Evolutionary conservation across 1,140 invertebrate genomes (phyloP), one percentile per base, ranked within the genome.

Genomic region (Zaprionus africanus): DNA sequence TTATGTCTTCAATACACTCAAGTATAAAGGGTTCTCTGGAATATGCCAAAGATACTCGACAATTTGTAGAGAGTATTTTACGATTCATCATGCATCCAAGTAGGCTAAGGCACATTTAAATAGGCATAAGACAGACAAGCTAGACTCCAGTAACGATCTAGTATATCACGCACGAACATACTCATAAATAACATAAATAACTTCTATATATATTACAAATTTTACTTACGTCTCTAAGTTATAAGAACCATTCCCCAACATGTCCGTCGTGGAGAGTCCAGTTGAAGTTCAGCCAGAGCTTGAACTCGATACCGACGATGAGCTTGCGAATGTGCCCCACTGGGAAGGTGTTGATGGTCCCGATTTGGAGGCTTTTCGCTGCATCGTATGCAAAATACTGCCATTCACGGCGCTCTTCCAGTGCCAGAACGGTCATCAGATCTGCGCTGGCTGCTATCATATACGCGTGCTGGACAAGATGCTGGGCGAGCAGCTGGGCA

Each of bases 381-480:
- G 80, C 17, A 28, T 68, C 17, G 17, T 61, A 0, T 78, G 74
- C 49, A 1, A 64, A 0, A 38, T 12, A 1, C 7, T 72, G 9
- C 73, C 78, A 0, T 43, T 60, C 1, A 19, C 9, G 0, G 1
- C 17, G 5, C 5, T 80, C 19, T 63, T 24, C 12, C 74, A 80
- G 58, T 82, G 80, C 49, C 24, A 38, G 1, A 19, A 38, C 5
- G 46, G 34, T 0, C 80, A 82, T 22, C 36, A 60, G 13, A 53
- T 82, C n/a, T 82, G 80, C 17, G 58, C 46, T 2, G 78, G 78
- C 19, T 82, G 80, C 58, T 80, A 70, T 31, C 73, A 80, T 9
- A 70, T 78, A 0, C 78, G 70, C 0, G 53, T 78, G 22, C 43
- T 73, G 41, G 69, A 81, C 64, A 79, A 76, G 34, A 68, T 54